Conservation (phyloP, 2,113 vertebrate species). For the Vombatus ursinus region DNA sequence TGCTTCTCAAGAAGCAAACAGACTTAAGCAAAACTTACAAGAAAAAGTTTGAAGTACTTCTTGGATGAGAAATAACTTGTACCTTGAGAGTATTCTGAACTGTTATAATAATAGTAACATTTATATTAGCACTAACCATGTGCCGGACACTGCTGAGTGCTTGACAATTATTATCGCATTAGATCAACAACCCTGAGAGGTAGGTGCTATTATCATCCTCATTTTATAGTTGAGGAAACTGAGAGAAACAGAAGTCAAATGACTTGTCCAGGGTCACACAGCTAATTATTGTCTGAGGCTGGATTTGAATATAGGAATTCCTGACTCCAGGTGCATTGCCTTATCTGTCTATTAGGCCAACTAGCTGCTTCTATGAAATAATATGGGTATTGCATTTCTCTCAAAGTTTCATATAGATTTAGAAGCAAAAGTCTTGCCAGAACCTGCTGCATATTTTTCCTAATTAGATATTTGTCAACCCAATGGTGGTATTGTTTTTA, state of each 20-base stretch:
- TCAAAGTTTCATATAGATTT: constrained; percentile 13
- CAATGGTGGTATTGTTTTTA: neutral
- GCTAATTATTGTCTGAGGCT: neutral
- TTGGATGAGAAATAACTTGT: neutral
- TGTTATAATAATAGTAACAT: neutral
- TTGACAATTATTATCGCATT: neutral
- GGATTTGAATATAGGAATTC: neutral
- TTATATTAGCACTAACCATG: neutral
- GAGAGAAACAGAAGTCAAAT: neutral
- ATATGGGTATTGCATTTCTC: constrained; percentile 22
- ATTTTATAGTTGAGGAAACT: neutral
- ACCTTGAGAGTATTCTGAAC: neutral
- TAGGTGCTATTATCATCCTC: neutral
- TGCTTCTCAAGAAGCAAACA: neutral
- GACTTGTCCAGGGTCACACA: neutral
- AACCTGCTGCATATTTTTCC: constrained; percentile 45
- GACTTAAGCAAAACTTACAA: neutral
- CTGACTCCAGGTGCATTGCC: neutral
- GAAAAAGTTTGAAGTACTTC: neutral
- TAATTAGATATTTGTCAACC: constrained; percentile 31
- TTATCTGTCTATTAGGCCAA: neutral
- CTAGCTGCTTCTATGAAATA: neutral
- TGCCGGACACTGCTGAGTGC: neutral
- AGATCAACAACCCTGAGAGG: neutral
- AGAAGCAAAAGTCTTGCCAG: constrained; percentile 8